phyloP scores from a whole-genome alignment of 2,113 vertebrate species.

The Acrocephalus arundinaceus region DNA sequence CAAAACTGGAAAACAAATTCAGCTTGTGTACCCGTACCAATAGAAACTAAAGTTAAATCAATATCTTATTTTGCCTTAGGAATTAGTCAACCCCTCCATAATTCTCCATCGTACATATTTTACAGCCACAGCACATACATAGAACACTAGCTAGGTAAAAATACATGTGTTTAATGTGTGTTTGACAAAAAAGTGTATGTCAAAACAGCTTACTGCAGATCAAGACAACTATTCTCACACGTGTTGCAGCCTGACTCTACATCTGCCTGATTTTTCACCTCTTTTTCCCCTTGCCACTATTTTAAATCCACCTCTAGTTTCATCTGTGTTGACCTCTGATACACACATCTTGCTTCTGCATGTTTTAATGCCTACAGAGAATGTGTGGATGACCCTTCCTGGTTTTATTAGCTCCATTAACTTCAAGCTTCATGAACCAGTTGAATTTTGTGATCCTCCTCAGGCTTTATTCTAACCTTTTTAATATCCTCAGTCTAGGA shows the following conservation, averaged over 20 bases:
- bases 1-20: neutral
- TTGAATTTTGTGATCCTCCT: neutral
- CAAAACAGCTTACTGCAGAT: neutral
- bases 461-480: neutral
- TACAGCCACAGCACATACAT: neutral
- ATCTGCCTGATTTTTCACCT: neutral
- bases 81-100: neutral
- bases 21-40: neutral
- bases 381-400: neutral
- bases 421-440: neutral
- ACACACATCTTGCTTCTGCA: neutral
- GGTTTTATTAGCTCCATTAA: neutral
- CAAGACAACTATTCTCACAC: neutral
- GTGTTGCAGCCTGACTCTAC: neutral
- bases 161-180: accelerated
- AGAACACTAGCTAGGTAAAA: neutral
- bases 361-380: neutral
- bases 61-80: neutral
- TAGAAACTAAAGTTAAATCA: neutral
- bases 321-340: neutral
- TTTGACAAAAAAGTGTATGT: neutral
- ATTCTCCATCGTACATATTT: neutral
- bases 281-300: neutral
- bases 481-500: neutral
- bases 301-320: neutral